Evolutionary conservation across 2,113 vertebrate genomes (phyloP).

Genomic region (Genyomyrus donnyi): DNA sequence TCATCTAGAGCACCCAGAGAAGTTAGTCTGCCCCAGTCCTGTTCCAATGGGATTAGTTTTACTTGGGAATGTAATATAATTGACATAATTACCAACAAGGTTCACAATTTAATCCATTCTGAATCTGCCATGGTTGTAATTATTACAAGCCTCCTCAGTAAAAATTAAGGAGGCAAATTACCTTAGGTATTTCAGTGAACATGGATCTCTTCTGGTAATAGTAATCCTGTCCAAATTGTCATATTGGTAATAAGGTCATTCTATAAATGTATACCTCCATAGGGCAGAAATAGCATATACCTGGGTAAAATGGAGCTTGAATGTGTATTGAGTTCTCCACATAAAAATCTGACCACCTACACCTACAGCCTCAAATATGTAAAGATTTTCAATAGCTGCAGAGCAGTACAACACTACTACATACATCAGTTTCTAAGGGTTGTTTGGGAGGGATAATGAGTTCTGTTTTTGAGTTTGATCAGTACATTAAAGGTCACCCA

Average conservation of each 20-base stretch:
- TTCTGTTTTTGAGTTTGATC: background rate
- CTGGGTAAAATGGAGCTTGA: too few relatives aligned
- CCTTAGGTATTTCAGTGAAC: too few relatives aligned
- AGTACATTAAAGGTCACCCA: background rate
- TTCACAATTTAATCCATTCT: background rate
- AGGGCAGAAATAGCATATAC: background rate
- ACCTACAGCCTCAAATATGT: background rate
- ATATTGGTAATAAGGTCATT: background rate
- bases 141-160: background rate
- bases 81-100: background rate
- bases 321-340: background rate
- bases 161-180: background rate
- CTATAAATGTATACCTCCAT: background rate
- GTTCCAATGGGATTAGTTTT: background rate
- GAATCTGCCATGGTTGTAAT: background rate
- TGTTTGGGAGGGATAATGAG: background rate
- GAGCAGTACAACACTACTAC: background rate
- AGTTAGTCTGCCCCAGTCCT: background rate
- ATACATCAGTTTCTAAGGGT: background rate
- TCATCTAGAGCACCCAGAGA: background rate
- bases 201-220: too few relatives aligned
- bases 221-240: background rate
- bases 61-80: background rate
- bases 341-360: background rate
- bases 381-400: background rate